Evolutionary conservation across 2,797 vertebrate species (phyloP), one percentile per base, ranked within the genome.

Genomic region (Lindbergichthys nudifrons): DNA sequence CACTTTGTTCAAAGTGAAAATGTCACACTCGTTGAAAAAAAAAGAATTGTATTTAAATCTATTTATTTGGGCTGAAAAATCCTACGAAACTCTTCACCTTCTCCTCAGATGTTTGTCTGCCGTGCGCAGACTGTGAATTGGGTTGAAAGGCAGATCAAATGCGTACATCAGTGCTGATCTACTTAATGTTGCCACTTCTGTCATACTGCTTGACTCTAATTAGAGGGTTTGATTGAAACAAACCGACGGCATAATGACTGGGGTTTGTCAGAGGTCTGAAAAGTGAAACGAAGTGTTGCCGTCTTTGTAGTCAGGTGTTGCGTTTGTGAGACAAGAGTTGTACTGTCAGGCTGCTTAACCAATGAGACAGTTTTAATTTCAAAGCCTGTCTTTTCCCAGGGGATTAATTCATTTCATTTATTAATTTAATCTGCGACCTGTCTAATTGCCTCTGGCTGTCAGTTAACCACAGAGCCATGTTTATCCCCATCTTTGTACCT

Each of bases 391-490:
- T 77, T 60, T n/a, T 68, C 80, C 36, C 71, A 23, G 23, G 72
- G 74, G 75, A 83, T 83, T 81, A 46, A 88, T 88, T 79, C 62
- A 78, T 80, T 87, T 81, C 59, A 81, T 87, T 78, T 63, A 83
- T 87, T 84, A 71, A 72, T 71, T 81, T 62, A 71, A 75, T 79
- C 67, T 77, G 79, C 70, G 61, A 85, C 78, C 78, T 74, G 71
- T 80, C 66, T 88, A 73, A 88, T 78, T 80, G 59, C 63, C 59
- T 81, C 62, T 45, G 51, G 66, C 75, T 72, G 78, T 74, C 72
- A 82, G 75, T 83, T 78, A 85, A 80, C 86, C 81, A 73, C 68
- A 79, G 71, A 82, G 48, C n/a, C 1, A 9, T 78, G 74, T 87
- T 85, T 89, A 72, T 75, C 75, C 53, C 51, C 23, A 21, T 75